phyloP scores from a whole-genome alignment of 2,888 invertebrate species.

The Diogma glabrata region DNA sequence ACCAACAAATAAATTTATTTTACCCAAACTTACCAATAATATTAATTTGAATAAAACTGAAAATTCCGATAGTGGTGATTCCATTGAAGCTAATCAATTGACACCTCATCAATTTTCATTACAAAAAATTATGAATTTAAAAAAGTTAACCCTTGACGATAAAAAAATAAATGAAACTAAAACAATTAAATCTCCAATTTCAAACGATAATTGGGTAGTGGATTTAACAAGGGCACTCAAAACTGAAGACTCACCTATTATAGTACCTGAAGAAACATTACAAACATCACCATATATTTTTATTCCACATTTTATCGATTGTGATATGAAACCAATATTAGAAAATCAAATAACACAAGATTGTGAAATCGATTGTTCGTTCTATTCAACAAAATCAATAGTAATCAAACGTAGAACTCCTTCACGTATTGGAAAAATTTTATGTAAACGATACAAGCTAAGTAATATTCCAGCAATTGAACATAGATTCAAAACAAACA shows the following conservation, averaged over 20 bases:
- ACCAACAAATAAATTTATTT: conserved; percentile 10
- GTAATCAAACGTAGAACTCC: conserved; percentile 14
- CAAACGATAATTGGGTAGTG: conserved; percentile 26
- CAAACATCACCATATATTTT: too few species aligned
- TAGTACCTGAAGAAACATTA: conserved; percentile 20
- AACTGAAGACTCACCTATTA: conserved; percentile 16
- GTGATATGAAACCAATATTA: conserved; percentile 23
- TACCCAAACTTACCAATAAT: conserved; percentile 21
- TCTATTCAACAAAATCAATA: background rate
- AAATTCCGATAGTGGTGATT: background rate
- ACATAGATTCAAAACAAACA: conserved; percentile 15
- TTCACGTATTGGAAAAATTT: conserved; percentile 41
- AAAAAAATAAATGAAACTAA: background rate
- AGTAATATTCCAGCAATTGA: conserved; percentile 21
- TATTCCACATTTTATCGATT: conserved; percentile 32
- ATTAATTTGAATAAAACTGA: too few species aligned
- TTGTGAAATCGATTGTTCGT: conserved; percentile 27
- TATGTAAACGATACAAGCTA: conserved; percentile 32
- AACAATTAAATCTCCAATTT: background rate
- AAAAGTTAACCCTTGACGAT: conserved; percentile 8
- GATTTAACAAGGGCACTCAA: conserved; percentile 37
- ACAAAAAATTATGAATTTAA: conserved; percentile 16
- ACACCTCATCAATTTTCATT: conserved; percentile 17
- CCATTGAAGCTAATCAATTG: conserved; percentile 16
- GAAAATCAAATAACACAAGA: conserved; percentile 13